Base-by-base conservation (phyloP, 37 sponge, comb jelly and placozoan genomes). In the Oscarella lobularis region DNA sequence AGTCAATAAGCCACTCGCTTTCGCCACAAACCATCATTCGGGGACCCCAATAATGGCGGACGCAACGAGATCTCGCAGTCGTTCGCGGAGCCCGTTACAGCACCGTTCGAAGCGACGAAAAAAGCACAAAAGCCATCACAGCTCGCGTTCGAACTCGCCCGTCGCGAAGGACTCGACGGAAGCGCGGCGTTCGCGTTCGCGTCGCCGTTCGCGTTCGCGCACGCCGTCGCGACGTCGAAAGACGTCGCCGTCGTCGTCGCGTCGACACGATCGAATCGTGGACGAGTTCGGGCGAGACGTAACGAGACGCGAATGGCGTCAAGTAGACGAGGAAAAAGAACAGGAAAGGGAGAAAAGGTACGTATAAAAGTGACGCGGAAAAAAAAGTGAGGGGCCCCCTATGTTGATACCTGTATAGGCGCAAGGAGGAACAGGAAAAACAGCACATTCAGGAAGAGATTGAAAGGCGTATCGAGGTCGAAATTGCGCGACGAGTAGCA, bases 401-500 rank as follows among this genome's bases (percentile, higher is more conserved):
- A 48, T 27, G 60, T 20, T n/a, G n/a, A n/a, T n/a, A n/a, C n/a
- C n/a, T n/a, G n/a, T n/a, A n/a, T n/a, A n/a, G n/a, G n/a, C n/a
- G n/a, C n/a, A n/a, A 48, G 60, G 20, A 48, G 20, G 60, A 48
- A 48, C 14, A 9, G 60, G 60, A 48, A 48, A 20, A 48, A 48
- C 9, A 48, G 20, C 60, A 27, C 9, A 48, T 48, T 20, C 14
- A 48, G 20, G 60, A 48, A 20, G 20, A 9, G 20, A 20, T 48
- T 27, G 60, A n/a, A n/a, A n/a, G 60, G 20, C 60, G 60, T 20
- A 20, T 48, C 60, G 60, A 48, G 60, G 20, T 27, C 60, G 60
- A 48, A 48, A 48, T 48, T 27, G 60, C 60, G 60, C 60, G 60
- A 48, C 60, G 60, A 48, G 60, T 48, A 9, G 60, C 9, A 48